phyloP scores from a whole-genome alignment of 1,140 invertebrate genomes.

The Antheraea mylitta region DNA sequence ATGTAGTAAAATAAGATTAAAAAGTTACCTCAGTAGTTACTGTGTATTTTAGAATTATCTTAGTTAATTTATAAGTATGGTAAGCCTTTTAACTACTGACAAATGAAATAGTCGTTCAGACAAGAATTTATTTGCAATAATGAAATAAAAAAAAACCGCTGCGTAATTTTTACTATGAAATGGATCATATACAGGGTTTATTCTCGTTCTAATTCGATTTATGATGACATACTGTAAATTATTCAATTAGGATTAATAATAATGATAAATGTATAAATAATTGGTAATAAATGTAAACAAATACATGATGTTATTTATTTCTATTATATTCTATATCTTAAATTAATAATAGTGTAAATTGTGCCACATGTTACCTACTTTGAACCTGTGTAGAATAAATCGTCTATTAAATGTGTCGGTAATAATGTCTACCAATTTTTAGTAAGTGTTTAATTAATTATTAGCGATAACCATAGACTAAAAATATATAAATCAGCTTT shows the following conservation, averaged over 20 bases:
- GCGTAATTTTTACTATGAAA: not conserved
- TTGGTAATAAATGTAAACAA: not conserved
- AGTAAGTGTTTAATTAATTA: not conserved
- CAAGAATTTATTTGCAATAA: no score
- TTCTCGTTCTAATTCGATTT: not conserved
- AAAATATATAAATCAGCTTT: no score
- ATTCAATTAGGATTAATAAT: not conserved
- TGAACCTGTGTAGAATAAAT: not conserved
- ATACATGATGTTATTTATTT: not conserved
- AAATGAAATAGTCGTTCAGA: no score
- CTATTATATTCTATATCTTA: not conserved
- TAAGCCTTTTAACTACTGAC: no score
- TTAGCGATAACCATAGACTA: not conserved
- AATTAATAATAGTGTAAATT: slow-evolving; percentile 6
- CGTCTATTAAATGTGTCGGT: not conserved
- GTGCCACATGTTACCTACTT: slow-evolving; percentile 6
- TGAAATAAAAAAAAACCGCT: no score
- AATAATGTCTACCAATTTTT: not conserved
- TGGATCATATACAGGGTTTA: slow-evolving; percentile 1
- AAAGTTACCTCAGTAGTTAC: not conserved
- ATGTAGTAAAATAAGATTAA: not conserved
- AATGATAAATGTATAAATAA: not conserved
- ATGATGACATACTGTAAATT: not conserved
- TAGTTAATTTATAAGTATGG: not conserved
- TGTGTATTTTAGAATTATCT: slow-evolving; percentile 11